Evolutionary conservation across 2,888 invertebrate genomes (phyloP).

Genomic region (Hypercompe scribonia): DNA sequence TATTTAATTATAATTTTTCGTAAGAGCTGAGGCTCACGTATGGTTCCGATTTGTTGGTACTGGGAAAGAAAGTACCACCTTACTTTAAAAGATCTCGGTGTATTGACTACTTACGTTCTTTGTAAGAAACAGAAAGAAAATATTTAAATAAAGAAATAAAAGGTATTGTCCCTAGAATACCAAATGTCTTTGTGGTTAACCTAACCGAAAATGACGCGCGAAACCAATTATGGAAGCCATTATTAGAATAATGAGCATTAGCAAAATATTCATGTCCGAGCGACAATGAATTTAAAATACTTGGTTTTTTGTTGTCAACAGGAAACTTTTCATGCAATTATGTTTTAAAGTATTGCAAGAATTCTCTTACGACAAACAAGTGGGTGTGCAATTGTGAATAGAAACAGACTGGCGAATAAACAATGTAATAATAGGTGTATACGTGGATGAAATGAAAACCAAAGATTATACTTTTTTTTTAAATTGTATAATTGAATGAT

Average conservation of each 20-base stretch:
- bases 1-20: too few species aligned
- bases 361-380: background rate
- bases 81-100: too few species aligned
- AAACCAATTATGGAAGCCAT: conserved; percentile 70
- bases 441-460: too few species aligned
- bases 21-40: too few species aligned
- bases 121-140: too few species aligned
- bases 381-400: background rate
- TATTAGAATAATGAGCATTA: conserved; percentile 78
- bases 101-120: too few species aligned
- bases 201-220: conserved; percentile 71
- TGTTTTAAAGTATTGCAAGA: background rate
- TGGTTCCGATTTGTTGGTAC: too few species aligned
- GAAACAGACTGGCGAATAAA: background rate
- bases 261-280: conserved; percentile 73
- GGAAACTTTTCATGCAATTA: conserved; percentile 30
- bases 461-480: too few species aligned
- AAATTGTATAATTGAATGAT: too few species aligned
- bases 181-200: conserved; percentile 58
- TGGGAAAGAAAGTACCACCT: too few species aligned
- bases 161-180: background rate
- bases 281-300: conserved; percentile 71
- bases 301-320: conserved; percentile 55
- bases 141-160: background rate
- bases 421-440: too few species aligned